Conservation (phyloP, 2,113 vertebrate species). For the Pipa parva region DNA sequence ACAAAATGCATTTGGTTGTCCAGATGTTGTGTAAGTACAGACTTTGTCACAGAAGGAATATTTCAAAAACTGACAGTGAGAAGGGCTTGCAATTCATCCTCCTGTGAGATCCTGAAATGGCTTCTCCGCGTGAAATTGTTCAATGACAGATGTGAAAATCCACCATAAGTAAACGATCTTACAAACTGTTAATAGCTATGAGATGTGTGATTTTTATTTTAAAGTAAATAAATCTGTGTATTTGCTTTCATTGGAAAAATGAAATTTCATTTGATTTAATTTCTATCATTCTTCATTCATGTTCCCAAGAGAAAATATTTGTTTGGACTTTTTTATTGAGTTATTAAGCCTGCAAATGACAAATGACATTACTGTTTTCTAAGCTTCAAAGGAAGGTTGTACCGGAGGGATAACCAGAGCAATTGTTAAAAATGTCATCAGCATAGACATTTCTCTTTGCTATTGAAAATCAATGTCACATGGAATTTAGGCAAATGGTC, state of each 20-base stretch:
- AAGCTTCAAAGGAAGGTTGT: not conserved
- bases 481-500: too few species aligned
- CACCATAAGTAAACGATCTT: not conserved
- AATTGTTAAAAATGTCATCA: conserved; percentile 16
- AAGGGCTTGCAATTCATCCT: conserved; percentile 6
- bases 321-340: not conserved
- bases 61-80: not conserved
- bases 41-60: conserved; percentile 12
- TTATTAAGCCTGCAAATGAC: not conserved
- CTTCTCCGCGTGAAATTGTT: conserved; percentile 9
- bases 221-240: not conserved
- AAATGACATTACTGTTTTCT: conserved; percentile 2
- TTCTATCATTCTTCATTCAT: too few species aligned
- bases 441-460: conserved; percentile 4
- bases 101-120: not conserved
- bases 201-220: not conserved
- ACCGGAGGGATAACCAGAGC: conserved; percentile 27
- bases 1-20: conserved; percentile 22
- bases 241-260: not conserved
- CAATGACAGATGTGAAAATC: conserved; percentile 16
- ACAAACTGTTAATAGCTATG: not conserved
- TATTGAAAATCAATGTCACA: too few species aligned
- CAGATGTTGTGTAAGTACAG: conserved; percentile 19
- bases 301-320: too few species aligned
- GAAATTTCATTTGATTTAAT: not conserved